These are phyloP conservation scores for Typhlomys cinereus DNA, from an alignment of 2,113 vertebrate genomes.

Conservation along the genomic window DNA sequence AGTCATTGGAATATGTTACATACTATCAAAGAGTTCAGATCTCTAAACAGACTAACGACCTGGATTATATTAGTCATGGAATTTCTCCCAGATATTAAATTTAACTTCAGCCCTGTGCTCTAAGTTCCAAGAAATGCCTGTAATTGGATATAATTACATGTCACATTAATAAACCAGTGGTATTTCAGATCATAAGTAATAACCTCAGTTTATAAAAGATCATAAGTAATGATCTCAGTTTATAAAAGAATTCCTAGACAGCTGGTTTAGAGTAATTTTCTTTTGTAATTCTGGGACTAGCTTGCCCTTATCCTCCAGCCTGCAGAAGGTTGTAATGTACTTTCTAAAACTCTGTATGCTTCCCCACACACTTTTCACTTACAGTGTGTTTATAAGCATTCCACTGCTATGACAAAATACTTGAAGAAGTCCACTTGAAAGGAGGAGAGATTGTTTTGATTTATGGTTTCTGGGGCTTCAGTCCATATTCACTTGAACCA, in stretches of 20 bases:
- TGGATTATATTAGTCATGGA: constrained; percentile 16
- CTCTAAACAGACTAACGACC: constrained; percentile 32
- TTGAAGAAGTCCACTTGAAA: background rate
- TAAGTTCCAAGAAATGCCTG: background rate
- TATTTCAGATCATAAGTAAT: background rate
- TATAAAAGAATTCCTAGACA: background rate
- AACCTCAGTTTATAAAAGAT: too few relatives aligned
- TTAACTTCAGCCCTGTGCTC: background rate
- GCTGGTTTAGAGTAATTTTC: background rate
- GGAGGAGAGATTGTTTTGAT: background rate
- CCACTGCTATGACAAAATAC: background rate
- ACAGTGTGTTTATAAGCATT: background rate
- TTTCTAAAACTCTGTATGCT: background rate
- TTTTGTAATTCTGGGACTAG: background rate
- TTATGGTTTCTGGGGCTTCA: background rate
- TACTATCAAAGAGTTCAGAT: too few relatives aligned
- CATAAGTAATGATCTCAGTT: background rate
- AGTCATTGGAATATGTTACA: too few relatives aligned
- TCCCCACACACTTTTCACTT: background rate
- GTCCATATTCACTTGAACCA: background rate
- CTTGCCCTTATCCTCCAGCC: background rate
- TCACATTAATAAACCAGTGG: background rate
- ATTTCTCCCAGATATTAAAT: constrained; percentile 34
- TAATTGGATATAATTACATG: constrained; percentile 44
- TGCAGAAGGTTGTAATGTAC: background rate